phyloP scores from a whole-genome alignment of 2,797 vertebrate genomes.

The Mus spretus region DNA sequence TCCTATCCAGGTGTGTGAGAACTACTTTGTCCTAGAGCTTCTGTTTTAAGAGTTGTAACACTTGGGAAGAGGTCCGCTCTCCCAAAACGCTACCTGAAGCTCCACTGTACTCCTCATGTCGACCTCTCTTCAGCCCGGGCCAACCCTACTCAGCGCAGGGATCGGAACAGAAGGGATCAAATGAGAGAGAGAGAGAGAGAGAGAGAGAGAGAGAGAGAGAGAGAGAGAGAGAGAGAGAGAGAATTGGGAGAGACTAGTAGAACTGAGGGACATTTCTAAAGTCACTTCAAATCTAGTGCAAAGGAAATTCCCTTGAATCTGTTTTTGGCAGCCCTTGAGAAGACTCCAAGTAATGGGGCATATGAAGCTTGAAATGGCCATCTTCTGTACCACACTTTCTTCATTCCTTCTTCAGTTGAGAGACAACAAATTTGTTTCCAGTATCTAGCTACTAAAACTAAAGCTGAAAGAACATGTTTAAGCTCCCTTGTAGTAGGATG shows the following conservation, averaged over 20 bases:
- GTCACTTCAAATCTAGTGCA: not conserved
- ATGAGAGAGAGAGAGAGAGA: no score
- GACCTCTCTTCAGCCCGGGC: no score
- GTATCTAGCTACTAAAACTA: not conserved
- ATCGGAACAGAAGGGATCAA: no score
- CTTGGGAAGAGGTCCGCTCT: no score
- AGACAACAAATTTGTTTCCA: not conserved
- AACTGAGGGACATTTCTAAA: not conserved
- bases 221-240: no score
- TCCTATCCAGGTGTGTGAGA: no score
- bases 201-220: no score
- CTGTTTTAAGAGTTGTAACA: no score
- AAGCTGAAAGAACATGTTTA: not conserved
- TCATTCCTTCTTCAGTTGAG: not conserved
- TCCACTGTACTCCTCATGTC: no score
- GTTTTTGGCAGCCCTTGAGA: not conserved
- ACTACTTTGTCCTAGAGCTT: no score
- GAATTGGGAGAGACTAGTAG: not conserved
- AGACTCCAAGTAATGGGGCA: not conserved
- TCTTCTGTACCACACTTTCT: not conserved
- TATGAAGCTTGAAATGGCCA: not conserved
- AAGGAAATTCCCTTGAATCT: not conserved
- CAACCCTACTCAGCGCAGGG: no score
- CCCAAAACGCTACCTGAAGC: no score
- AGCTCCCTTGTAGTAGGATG: not conserved